Evolutionary conservation across 2,113 vertebrate genomes (phyloP), one percentile per base, ranked within the genome.

Genomic region (Parus major): DNA sequence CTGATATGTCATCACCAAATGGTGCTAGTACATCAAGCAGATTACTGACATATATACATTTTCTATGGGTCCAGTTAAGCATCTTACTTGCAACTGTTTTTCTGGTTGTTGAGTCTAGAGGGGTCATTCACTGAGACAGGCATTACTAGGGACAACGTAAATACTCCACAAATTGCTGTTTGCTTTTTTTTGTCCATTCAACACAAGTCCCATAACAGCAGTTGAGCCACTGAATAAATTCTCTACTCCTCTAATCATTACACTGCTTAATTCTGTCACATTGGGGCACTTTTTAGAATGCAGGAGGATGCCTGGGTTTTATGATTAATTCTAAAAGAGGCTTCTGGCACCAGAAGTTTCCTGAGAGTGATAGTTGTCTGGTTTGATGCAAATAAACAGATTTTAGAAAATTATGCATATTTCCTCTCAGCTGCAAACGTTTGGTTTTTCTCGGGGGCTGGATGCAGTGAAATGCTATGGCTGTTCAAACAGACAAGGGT

Each of bases 331-430:
- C 52, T 83, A 84, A 57, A 55, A 81, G 53, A 55, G 28, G 13
- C 31, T 87, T 75, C 36, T 81, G 39, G 64, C 66, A 53, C 33
- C 10, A 68, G 35, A 80, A 90, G 46, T 84, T 97, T 96, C 19
- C 82, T 55, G 66, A 49, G 61, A 80, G 47, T 86, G 77, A 81
- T 66, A 66, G 10, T 60, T 85, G 66, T 82, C 94, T 68, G 33
- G 55, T 96, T 95, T 91, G 63, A 82, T 27, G 28, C 8, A 55
- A 97, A 97, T 88, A 96, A 94, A 61, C 80, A 90, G 82, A 80
- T 95, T 97, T 95, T 84, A 88, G 61, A 92, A 95, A 86, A 72
- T 39, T 44, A 73, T 55, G 19, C 39, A 8, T 88, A 79, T 92
- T 91, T 94, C 69, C 61, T 53, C 66, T 95, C 91, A 89, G 82